These are phyloP conservation scores for Raphicerus campestris DNA, from an alignment of 2,113 vertebrate species.

Conservation along the genomic window DNA sequence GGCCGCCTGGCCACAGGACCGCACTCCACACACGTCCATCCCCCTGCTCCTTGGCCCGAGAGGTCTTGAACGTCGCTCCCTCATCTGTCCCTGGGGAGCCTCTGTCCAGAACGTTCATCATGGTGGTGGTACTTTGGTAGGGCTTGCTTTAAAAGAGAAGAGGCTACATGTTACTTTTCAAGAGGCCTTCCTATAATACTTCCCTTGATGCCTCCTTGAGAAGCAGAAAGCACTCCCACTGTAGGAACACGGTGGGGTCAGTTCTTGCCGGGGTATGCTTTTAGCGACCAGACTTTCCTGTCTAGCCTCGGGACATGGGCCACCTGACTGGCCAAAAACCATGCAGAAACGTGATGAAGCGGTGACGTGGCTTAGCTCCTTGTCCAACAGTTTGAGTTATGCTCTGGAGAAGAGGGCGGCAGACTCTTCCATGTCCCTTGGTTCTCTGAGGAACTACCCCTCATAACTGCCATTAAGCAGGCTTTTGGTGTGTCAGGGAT, in stretches of 20 bases:
- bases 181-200: background rate
- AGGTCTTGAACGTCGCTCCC: background rate
- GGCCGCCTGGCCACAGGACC: background rate
- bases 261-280: background rate
- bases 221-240: background rate
- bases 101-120: background rate
- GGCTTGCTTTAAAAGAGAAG: background rate
- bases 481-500: background rate
- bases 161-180: background rate
- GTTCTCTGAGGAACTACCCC: background rate
- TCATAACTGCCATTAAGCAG: background rate
- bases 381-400: background rate
- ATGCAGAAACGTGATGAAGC: background rate
- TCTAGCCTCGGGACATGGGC: background rate
- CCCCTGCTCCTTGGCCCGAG: background rate
- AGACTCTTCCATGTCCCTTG: background rate
- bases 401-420: background rate
- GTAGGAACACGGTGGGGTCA: background rate
- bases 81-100: background rate
- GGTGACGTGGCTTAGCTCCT: background rate
- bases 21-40: accelerated
- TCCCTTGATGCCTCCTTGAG: background rate
- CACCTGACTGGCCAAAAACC: background rate
- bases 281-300: background rate
- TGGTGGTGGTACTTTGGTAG: background rate